Conservation (phyloP, 2,113 vertebrate genomes). For the Micromys minutus region DNA sequence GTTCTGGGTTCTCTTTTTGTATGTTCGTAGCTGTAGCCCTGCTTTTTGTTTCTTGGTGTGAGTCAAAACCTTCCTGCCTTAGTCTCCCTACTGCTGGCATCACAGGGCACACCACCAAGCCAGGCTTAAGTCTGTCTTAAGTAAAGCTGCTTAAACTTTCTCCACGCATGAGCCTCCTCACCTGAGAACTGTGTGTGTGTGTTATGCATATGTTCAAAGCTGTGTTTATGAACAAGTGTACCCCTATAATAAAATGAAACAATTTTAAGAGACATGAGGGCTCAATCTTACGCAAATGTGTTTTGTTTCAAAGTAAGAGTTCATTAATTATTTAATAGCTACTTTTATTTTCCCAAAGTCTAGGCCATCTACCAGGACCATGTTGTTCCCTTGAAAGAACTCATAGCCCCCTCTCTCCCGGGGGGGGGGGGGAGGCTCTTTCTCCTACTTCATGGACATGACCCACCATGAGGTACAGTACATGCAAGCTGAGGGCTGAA, state of each 20-base stretch:
- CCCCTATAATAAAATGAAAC: background rate
- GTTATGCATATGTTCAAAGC: background rate
- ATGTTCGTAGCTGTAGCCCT: slow-evolving; percentile 10
- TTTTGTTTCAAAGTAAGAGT: slow-evolving; percentile 15
- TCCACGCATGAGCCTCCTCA: background rate
- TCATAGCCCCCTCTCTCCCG: too few species aligned
- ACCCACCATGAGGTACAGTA: background rate
- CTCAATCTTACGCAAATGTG: background rate
- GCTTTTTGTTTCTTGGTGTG: background rate
- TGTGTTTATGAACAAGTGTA: background rate
- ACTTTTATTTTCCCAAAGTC: slow-evolving; percentile 35
- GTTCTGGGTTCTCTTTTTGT: background rate
- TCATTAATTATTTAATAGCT: slow-evolving; percentile 8
- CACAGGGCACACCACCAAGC: background rate
- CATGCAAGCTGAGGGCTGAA: background rate
- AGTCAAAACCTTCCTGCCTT: background rate
- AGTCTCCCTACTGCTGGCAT: background rate
- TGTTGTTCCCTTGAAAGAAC: background rate
- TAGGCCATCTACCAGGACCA: background rate
- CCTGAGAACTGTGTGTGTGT: background rate
- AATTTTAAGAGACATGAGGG: slow-evolving; percentile 1
- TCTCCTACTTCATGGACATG: background rate
- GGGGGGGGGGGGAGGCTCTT: fast-evolving
- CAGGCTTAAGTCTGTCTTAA: background rate
- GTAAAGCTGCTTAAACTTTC: background rate